Conservation (phyloP, 2,888 invertebrate species). For the Hartigia nigra region DNA sequence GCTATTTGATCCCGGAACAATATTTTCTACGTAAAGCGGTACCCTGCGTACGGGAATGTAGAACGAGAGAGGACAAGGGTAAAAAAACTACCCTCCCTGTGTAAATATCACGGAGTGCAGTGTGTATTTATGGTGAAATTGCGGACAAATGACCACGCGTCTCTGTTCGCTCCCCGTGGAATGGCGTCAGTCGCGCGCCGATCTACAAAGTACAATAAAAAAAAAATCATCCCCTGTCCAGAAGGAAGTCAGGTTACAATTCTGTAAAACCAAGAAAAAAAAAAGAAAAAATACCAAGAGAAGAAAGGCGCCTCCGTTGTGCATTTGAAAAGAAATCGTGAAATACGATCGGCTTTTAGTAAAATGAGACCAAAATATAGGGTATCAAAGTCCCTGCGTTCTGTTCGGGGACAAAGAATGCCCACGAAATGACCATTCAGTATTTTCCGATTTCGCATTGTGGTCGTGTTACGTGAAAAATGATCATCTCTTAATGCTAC, state of each 20-base stretch:
- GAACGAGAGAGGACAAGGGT: slow-evolving; percentile 21
- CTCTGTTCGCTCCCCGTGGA: slow-evolving; percentile 30
- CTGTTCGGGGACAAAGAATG: slow-evolving; percentile 34
- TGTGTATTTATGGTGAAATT: slow-evolving; percentile 57
- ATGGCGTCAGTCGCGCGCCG: slow-evolving; percentile 1
- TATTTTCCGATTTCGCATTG: slow-evolving; percentile 26
- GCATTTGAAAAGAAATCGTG: slow-evolving; percentile 41
- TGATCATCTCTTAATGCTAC: slow-evolving; percentile 23
- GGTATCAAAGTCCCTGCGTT: slow-evolving; percentile 42
- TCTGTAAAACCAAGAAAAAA: slow-evolving; percentile 26
- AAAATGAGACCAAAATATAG: slow-evolving; percentile 62
- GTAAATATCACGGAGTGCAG: slow-evolving; percentile 42
- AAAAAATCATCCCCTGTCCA: background rate
- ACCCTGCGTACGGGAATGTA: background rate
- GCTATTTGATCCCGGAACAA: slow-evolving; percentile 49
- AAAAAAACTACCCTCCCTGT: slow-evolving; percentile 24
- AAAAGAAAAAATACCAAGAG: slow-evolving; percentile 11
- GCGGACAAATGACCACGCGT: slow-evolving; percentile 59
- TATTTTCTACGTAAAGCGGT: slow-evolving; percentile 39
- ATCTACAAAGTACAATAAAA: background rate
- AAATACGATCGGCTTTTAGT: slow-evolving; percentile 64
- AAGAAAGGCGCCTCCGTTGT: slow-evolving; percentile 2
- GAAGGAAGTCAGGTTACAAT: slow-evolving; percentile 44
- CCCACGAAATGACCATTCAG: slow-evolving; percentile 55
- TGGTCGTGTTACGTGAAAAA: slow-evolving; percentile 30